Evolutionary conservation across 2,797 vertebrate species (phyloP).

Genomic region (Myotis daubentonii): DNA sequence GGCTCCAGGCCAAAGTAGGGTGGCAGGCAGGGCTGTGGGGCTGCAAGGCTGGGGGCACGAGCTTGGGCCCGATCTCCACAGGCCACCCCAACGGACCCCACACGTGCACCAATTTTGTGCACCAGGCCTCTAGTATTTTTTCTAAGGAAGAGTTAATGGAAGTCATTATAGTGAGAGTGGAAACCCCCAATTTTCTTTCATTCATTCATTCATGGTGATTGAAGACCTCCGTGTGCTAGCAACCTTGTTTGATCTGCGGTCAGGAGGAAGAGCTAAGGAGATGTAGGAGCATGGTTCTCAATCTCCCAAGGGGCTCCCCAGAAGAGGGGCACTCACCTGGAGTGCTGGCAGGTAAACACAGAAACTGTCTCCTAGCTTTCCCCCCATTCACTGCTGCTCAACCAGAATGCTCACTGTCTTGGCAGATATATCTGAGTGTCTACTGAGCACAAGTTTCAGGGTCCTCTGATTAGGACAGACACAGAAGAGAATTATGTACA

Average conservation of each 20-base stretch:
- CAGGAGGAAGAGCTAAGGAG: background rate
- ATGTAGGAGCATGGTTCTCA: background rate
- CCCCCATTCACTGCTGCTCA: background rate
- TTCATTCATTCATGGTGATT: background rate
- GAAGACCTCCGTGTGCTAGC: background rate
- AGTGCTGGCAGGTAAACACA: background rate
- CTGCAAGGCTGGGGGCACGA: too few relatives aligned
- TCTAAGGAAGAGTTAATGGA: background rate
- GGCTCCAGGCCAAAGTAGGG: too few relatives aligned
- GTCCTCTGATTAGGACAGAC: background rate
- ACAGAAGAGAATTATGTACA: background rate
- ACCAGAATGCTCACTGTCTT: background rate
- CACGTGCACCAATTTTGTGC: too few relatives aligned
- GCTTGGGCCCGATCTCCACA: too few relatives aligned
- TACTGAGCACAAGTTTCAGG: background rate
- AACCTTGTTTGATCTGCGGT: background rate
- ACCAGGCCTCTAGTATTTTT: background rate
- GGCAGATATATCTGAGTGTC: background rate
- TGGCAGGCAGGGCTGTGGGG: too few relatives aligned
- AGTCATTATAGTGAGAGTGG: background rate
- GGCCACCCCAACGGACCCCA: too few relatives aligned
- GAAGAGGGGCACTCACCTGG: background rate
- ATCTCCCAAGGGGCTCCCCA: background rate
- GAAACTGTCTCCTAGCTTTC: background rate
- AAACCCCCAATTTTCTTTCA: background rate